Base-by-base conservation (phyloP, 2,113 vertebrate genomes). In the Xenopus borealis region DNA sequence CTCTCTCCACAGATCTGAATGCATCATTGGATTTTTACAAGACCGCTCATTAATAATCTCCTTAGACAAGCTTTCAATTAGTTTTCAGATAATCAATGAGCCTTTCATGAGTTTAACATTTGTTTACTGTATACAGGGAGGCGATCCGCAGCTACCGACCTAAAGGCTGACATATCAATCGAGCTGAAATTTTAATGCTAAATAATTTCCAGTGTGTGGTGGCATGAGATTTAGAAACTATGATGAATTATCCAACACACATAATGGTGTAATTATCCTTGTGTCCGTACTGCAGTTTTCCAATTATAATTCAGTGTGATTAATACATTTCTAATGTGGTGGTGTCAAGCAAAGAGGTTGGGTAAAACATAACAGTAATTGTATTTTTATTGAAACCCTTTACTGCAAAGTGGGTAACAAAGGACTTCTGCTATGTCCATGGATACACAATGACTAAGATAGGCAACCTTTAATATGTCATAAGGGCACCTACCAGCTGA, bases 51-150 rank as follows among this genome's bases (percentile, higher is more conserved):
- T 70, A 77, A 77, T 77, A 77, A 77, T 68, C 66, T 61, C 50
- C 67, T 64, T 19, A 64, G 74, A 69, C 66, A 64, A 77, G 74
- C 66, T 63, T 77, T 77, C 74, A 77, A 70, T 77, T 77, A 77
- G 59, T 30, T 57, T 70, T 64, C 66, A 64, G 45, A 62, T 64
- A 77, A 77, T 77, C 74, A 70, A 70, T 77, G 67, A 27, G 58
- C 50, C 74, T 57, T 70, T 77, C 66, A 76, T 76, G 74, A 77
- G 69, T 77, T 75, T 45, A 45, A 27, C 74, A 69, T 70, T 77
- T 77, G 66, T 70, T 70, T 77, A 70, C 61, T 77, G 61, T 64
- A 69, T 46, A 70, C 74, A 70, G 74, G 19, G 40, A 70, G 74
- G 66, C 70, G 59, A 64, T 62, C 47, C 66, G 18, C 18, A 55